A percentile compares a stretch with the other conserved stretches of the same genome.
Conservation (phyloP, 1,140 invertebrate genomes). For the Heliconius hewitsoni region DNA sequence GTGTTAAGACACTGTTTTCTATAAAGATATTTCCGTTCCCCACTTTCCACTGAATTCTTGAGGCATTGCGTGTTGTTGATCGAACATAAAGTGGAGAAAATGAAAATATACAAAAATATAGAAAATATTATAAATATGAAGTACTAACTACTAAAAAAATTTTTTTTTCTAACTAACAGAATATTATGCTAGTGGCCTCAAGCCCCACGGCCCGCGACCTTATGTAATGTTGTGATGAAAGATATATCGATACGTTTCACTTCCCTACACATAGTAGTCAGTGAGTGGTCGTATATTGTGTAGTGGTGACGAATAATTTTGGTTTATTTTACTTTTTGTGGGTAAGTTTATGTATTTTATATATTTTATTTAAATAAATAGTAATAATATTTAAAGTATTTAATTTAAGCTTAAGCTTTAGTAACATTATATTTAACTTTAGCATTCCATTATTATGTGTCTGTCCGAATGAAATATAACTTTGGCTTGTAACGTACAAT, state of each 20-base stretch:
- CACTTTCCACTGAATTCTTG: not conserved
- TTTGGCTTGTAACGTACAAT: not conserved
- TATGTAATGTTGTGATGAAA: constrained; percentile 8
- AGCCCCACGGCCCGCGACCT: not conserved
- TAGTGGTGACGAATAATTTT: constrained; percentile 8
- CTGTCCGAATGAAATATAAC: not conserved
- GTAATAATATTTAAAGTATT: not conserved
- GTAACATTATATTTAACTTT: not conserved
- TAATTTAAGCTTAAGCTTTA: not conserved
- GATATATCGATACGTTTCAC: constrained; percentile 22
- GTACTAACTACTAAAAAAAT: no score
- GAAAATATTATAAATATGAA: not conserved
- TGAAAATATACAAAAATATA: not conserved
- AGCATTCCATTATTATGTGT: not conserved
- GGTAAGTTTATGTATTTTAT: constrained; percentile 2
- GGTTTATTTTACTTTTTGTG: not conserved
- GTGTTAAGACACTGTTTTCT: no score
- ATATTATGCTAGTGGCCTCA: not conserved
- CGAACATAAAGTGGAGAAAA: not conserved
- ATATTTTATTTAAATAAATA: not conserved
- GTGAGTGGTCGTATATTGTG: constrained; percentile 1
- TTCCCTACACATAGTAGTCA: constrained; percentile 17
- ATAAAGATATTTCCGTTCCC: not conserved
- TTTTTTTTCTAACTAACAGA: not conserved
- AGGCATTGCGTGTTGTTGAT: not conserved